Evolutionary conservation across 2,888 invertebrate genomes (phyloP).

Genomic region (Conops quadrifasciatus): DNA sequence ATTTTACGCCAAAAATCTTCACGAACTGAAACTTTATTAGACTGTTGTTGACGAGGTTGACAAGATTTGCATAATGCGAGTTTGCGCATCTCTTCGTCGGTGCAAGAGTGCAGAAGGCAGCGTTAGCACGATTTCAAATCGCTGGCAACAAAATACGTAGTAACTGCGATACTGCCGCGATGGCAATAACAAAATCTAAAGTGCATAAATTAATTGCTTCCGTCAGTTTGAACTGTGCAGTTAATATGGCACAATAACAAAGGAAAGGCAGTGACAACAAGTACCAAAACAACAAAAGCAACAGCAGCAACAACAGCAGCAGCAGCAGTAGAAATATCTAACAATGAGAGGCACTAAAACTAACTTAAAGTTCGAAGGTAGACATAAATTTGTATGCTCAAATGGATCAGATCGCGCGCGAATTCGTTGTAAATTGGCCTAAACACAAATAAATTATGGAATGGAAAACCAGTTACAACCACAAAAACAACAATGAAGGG

Average conservation of each 20-base stretch:
- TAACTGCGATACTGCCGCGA: conserved; percentile 31
- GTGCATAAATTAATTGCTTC: conserved; percentile 54
- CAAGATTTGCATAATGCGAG: conserved; percentile 37
- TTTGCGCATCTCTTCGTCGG: background rate
- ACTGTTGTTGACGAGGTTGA: background rate
- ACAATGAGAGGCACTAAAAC: too few relatives aligned
- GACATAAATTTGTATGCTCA: too few relatives aligned
- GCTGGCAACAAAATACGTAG: conserved; percentile 20
- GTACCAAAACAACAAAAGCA: background rate
- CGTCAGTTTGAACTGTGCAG: conserved; percentile 54
- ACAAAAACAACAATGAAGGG: too few relatives aligned
- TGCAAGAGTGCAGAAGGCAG: conserved; percentile 13
- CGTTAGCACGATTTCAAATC: conserved; percentile 24
- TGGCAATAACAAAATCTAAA: too few relatives aligned
- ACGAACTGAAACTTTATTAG: conserved; percentile 38
- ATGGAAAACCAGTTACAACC: too few relatives aligned
- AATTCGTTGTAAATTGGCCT: too few relatives aligned
- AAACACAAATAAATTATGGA: too few relatives aligned
- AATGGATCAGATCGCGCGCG: too few relatives aligned
- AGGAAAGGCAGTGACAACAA: background rate
- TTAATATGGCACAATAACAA: background rate
- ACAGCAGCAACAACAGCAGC: background rate
- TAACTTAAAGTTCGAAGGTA: too few relatives aligned
- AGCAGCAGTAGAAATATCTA: too few relatives aligned
- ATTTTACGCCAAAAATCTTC: conserved; percentile 33